These are phyloP conservation scores for Deroplatys truncata DNA, from an alignment of 2,888 invertebrate species.

Conservation along the genomic window DNA sequence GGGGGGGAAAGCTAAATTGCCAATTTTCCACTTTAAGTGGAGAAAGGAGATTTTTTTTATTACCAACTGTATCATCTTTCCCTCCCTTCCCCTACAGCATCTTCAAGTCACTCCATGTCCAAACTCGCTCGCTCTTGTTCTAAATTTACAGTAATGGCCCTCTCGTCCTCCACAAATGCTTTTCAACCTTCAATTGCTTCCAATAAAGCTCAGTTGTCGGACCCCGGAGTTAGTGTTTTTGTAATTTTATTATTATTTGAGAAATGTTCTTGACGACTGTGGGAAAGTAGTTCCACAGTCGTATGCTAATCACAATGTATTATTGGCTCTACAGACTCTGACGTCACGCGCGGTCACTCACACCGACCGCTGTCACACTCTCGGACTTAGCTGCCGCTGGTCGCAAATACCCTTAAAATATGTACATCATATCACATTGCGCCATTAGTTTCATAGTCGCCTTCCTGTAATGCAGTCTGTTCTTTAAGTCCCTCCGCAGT, in stretches of 20 bases:
- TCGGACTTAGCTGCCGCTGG: background rate
- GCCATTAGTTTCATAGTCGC: too few species aligned
- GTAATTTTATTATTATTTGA: slow-evolving; percentile 19
- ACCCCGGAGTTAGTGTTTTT: slow-evolving; percentile 7
- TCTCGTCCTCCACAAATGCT: slow-evolving; percentile 12
- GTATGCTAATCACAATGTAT: slow-evolving; percentile 8
- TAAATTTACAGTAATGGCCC: slow-evolving; percentile 25
- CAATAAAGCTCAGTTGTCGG: slow-evolving; percentile 28
- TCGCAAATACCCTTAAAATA: background rate
- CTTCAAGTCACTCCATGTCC: background rate
- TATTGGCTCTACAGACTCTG: background rate
- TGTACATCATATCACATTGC: too few species aligned
- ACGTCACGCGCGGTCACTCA: background rate
- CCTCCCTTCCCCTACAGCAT: background rate
- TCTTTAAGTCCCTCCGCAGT: too few species aligned
- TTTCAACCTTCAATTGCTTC: slow-evolving; percentile 28
- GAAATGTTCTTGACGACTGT: slow-evolving; percentile 10
- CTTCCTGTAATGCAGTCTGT: too few species aligned
- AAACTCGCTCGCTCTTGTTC: background rate
- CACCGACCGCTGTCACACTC: background rate
- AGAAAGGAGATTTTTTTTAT: slow-evolving; percentile 27
- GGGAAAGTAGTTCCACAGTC: background rate
- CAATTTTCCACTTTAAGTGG: slow-evolving; percentile 30
- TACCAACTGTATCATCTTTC: slow-evolving; percentile 18
- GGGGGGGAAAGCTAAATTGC: slow-evolving; percentile 22